phyloP scores from a whole-genome alignment of 2,113 vertebrate genomes.

The Oenanthe oenanthe region DNA sequence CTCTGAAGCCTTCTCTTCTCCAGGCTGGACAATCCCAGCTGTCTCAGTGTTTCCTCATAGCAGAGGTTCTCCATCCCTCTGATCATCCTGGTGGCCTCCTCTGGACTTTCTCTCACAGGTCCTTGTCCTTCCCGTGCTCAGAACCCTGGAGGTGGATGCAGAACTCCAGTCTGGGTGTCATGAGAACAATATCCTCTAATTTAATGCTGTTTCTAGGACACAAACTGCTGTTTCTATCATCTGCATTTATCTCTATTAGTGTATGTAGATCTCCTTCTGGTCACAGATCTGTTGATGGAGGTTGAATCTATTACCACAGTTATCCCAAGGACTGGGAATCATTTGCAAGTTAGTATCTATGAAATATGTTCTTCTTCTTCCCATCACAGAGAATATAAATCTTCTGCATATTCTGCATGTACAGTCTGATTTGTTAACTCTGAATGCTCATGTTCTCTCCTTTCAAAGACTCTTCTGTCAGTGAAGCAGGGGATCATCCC shows the following conservation, averaged over 20 bases:
- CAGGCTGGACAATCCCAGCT: background rate
- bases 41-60: background rate
- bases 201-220: background rate
- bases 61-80: background rate
- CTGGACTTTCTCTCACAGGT: background rate
- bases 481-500: background rate
- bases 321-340: background rate
- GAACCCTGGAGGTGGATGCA: background rate
- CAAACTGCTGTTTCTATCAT: background rate
- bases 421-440: background rate
- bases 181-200: background rate
- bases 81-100: background rate
- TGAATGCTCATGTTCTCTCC: background rate
- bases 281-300: background rate
- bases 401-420: background rate
- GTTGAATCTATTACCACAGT: background rate
- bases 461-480: background rate
- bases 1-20: background rate
- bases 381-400: background rate
- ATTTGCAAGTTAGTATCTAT: background rate
- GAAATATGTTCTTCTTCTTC: background rate
- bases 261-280: background rate
- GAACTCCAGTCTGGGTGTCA: background rate
- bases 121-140: background rate
- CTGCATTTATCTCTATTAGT: background rate